Evolutionary conservation across 2,113 vertebrate genomes (phyloP).

Genomic region (Opisthocomus hoazin): DNA sequence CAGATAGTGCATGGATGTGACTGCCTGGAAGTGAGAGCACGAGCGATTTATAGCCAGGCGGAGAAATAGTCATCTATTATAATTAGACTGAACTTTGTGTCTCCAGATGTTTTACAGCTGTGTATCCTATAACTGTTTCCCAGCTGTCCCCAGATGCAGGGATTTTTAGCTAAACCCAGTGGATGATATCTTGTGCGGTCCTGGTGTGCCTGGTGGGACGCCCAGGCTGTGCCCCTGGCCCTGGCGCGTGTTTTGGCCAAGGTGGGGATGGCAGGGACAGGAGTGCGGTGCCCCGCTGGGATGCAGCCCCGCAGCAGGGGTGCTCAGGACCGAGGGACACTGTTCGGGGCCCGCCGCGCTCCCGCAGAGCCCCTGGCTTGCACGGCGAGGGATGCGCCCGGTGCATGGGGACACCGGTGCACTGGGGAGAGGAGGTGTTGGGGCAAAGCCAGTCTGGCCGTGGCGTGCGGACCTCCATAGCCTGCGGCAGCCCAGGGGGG

Average conservation of each 20-base stretch:
- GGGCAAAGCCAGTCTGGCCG: not conserved
- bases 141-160: fast-evolving
- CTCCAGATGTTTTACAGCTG: not conserved
- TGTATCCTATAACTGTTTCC: not conserved
- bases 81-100: not conserved
- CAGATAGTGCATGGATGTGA: not conserved
- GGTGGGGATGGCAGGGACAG: fast-evolving
- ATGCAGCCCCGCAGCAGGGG: fast-evolving
- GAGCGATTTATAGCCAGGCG: not conserved
- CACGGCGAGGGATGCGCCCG: fast-evolving
- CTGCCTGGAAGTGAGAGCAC: not conserved
- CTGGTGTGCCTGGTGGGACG: too few species aligned
- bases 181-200: fast-evolving
- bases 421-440: not conserved
- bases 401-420: not conserved
- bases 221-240: not conserved
- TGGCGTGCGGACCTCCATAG: fast-evolving
- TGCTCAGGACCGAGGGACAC: not conserved
- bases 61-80: not conserved
- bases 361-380: not conserved
- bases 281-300: fast-evolving
- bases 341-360: fast-evolving
- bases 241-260: not conserved
- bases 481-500: not conserved
- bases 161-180: not conserved